Conservation (phyloP, 2,113 vertebrate species). For the Cebus imitator region DNA sequence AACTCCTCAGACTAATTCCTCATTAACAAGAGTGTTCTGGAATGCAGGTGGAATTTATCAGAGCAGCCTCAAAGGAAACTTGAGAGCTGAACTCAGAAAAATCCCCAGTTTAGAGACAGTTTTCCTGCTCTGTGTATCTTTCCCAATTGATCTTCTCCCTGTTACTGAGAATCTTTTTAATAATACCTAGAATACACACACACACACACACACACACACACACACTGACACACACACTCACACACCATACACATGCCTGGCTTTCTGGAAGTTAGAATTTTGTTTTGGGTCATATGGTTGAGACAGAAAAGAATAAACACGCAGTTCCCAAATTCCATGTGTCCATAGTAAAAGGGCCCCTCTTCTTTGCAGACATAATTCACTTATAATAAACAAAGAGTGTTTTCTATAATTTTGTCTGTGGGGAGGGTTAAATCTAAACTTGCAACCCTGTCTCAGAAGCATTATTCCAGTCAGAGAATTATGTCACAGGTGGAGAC, state of each 20-base stretch:
- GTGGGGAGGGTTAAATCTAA: neutral
- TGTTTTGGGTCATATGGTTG: neutral
- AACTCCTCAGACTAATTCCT: conserved; percentile 72
- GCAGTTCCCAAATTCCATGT: neutral
- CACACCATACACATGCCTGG: neutral
- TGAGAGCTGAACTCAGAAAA: conserved; percentile 41
- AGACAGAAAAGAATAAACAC: neutral
- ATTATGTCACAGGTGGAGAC: conserved; percentile 70
- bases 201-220: neutral
- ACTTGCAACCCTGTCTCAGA: conserved; percentile 35
- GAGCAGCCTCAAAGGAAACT: neutral
- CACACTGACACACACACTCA: neutral
- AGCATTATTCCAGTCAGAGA: conserved; percentile 33
- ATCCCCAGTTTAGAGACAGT: conserved; percentile 1
- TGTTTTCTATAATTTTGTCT: conserved; percentile 9
- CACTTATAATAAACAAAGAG: conserved; percentile 44
- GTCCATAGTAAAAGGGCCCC: neutral
- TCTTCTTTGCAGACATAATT: neutral
- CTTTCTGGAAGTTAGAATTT: neutral
- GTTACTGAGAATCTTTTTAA: conserved; percentile 46
- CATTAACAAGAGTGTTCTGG: conserved; percentile 70
- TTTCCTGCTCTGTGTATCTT: neutral
- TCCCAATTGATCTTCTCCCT: conserved; percentile 24
- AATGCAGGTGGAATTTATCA: conserved; percentile 67
- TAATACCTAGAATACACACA: neutral